Base-by-base conservation (phyloP, 35 echinoderm and acorn worm genomes). In the Holothuria glaberrima region DNA sequence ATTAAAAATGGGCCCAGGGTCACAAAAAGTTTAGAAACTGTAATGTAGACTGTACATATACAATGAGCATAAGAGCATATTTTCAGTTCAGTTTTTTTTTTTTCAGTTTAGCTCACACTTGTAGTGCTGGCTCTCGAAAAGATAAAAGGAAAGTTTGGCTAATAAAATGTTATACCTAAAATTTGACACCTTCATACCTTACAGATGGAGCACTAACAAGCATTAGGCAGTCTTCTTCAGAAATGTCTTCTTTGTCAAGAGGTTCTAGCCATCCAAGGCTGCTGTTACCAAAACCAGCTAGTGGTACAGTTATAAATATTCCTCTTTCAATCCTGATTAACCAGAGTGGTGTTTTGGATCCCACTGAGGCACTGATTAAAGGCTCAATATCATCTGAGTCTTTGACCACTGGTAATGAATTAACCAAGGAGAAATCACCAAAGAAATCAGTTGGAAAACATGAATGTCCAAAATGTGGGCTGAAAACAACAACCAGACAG, bases 401-500 rank as follows among this genome's bases (percentile, higher is more conserved):
- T 76, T 12, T 18, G 35, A 21, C 35, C 36, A 10, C 7, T 7
- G 18, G 17, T 17, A 45, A 17, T 20, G 21, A 45, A 76, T 16
- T 9, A 22, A 41, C 36, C 5, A 20, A 71, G 68, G 41, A 19
- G 34, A 17, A 76, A 76, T 45, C 17, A 29, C 35, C 36, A 44
- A 45, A 36, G 46, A 76, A 12, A 10, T 45, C 21, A 24, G 36
- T 12, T 9, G 19, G 72, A 45, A 13, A 22, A 34, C 46, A 45
- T 41, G 34, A 34, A 14, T 76, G 72, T 44, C n/a, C 30, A 17
- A 76, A 22, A 45, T 76, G 72, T 44, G 46, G 34, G 34, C 36
- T 44, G 46, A 45, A 41, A 44, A 76, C 72, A 20, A 76, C 72
- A 76, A 76, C 72, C 17, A 76, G 72, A 21, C 72, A 76, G 41